Base-by-base conservation (phyloP, 2,888 invertebrate species). In the Drosophila testacea region DNA sequence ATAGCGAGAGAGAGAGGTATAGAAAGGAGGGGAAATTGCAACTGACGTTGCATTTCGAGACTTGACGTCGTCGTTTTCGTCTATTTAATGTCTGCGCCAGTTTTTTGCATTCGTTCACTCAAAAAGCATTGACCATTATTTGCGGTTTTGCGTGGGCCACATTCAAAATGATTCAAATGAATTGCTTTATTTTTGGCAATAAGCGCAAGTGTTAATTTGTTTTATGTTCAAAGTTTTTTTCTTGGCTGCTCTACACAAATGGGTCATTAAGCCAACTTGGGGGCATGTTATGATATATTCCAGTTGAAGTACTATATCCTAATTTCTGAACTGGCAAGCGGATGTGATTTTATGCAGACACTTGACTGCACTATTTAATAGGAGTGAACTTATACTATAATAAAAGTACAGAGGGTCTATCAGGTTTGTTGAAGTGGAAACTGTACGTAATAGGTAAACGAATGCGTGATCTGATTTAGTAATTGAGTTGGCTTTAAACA, bases 181-280 rank as follows among this genome's bases (percentile, higher is more conserved):
- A 88, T 82, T 69, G 77, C 77, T 66, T 74, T 69, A 62, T 67
- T 72, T 82, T 83, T 83, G 88, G 88, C 88, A 73, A 54, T 60
- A 65, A 74, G 66, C 69, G 82, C 76, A 84, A 88, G 83, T 88
- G 83, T 78, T 83, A 80, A 88, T 85, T 85, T 88, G 88, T 69
- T 76, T 78, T 78, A 85, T 85, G 83, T 39, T 63, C 68, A 52
- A 77, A 67, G 54, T 66, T 71, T 41, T 28, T 13, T 28, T 56
- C 36, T 70, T 76, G 56, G 47, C 46, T 27, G 34, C 48, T 47
- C 39, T 46, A 57, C 63, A 56, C 27, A 71, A 79, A 65, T 79
- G 76, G 75, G 67, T 70, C 66, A 74, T 57, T 63, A 34, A 64
- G 79, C 60, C 64, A 69, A 63, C 54, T 57, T 44, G 55, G 47